Evolutionary conservation across 2,888 invertebrate species (phyloP), one percentile per base, ranked within the genome.

Genomic region (Apeira syringaria): DNA sequence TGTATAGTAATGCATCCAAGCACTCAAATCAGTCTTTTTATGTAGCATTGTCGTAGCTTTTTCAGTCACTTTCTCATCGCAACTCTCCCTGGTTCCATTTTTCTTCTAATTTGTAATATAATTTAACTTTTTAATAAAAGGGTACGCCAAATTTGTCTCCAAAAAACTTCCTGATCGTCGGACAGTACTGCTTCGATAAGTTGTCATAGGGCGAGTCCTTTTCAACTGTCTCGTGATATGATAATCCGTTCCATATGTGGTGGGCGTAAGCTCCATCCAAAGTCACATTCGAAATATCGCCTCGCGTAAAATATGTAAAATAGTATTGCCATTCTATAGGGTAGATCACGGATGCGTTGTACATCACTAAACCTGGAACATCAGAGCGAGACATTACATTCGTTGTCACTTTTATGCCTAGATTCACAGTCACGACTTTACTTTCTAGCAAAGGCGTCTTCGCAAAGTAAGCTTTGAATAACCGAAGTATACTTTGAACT

Each of bases 181-280:
- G 20, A 11, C 31, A 31, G 31, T 11, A 4, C 5, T 31, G 10
- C n/a, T 11, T 20, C 4, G 31, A 10, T 7, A 31, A n/a, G 1
- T 20, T 31, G 7, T 31, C 31, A 31, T 31, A 31, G 1, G 20
- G 20, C 1, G 31, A 31, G 11, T 20, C 20, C 31, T 8, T 20
- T 31, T 31, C 7, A 1, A 31, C 11, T 10, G 5, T 31, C 5
- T 17, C 4, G 4, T 10, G 3, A 1, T n/a, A 0, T 3, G 31
- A 18, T 7, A 31, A 2, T 3, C 0, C 3, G 3, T 31, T 31
- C 30, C 30, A 30, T n/a, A 30, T 2, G 7, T 30, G 30, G n/a
- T 30, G 18, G 7, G 10, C 9, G 10, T 30, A 30, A 5, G 10
- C 18, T 9, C 17, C 2, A 5, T 30, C 30, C 2, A 7, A 0